Base-by-base conservation (phyloP, 2,888 invertebrate species). In the Steromphala cineraria region DNA sequence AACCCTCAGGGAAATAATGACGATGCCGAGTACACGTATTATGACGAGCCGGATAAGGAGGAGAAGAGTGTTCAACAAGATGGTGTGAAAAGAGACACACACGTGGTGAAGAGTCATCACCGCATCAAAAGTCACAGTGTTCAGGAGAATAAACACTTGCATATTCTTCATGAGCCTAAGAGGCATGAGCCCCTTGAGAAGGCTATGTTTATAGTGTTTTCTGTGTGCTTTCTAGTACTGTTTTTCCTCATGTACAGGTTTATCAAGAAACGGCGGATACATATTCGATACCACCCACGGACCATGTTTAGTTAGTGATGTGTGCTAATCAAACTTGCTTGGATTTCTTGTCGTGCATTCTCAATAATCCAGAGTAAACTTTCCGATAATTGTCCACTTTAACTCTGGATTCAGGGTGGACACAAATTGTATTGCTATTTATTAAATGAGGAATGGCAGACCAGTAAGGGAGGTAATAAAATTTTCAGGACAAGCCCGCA, bases 241-340 rank as follows among this genome's bases (percentile, higher is more conserved):
- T 80, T 91, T 53, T 81, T 90, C 53, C 82, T 91, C 67, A 85
- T 89, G 81, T 90, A 88, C 81, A 87, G 88, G 80, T 90, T 90
- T 86, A 87, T 91, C 67, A 87, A 86, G 67, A 88, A 87, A 75
- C 82, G 90, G 67, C 81, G 89, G 79, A 85, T 91, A 24, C 87
- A 89, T 74, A 87, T 91, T 19, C 82, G 88, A 52, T 87, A 87
- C 79, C 80, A 85, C 71, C 82, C 85, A 31, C 80, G 84, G 71
- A 79, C 67, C 36, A 84, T 84, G 28, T 83, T 84, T 46, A 81
- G 75, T 24, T 75, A 84, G 75, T 84, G 82, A 84, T 28, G 17
- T 40, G 56, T 71, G 52, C 24, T 40, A 5, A 24, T n/a, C 24
- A 56, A 21, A 67, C 15, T 53, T 17, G 24, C 56, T 56, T 56